Evolutionary conservation across 2,797 vertebrate genomes (phyloP).

Genomic region (Eutrigla gurnardus): DNA sequence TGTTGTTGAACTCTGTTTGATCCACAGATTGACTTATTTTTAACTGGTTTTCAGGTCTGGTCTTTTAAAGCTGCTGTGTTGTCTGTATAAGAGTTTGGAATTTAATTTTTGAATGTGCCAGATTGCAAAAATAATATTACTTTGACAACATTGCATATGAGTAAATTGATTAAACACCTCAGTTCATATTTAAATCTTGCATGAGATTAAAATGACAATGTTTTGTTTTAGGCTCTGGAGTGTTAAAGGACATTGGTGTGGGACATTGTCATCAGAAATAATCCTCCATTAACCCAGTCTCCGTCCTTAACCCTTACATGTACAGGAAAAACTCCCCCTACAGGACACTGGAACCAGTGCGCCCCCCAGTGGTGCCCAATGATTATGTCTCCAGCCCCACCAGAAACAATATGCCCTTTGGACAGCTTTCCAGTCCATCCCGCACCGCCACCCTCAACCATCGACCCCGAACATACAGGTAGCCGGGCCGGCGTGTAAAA

Average conservation of each 20-base stretch:
- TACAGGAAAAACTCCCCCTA: slow-evolving; percentile 96
- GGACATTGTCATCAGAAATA: not conserved
- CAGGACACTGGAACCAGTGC: slow-evolving; percentile 96
- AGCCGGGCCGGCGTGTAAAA: slow-evolving; percentile 62
- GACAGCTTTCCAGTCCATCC: slow-evolving; percentile 90
- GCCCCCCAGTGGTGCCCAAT: slow-evolving; percentile 96
- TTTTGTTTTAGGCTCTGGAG: not conserved
- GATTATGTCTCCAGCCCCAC: slow-evolving; percentile 96
- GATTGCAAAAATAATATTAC: too few species aligned
- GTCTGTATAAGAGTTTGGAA: not conserved
- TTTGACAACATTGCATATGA: not conserved
- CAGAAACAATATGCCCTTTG: slow-evolving; percentile 85
- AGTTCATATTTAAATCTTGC: not conserved
- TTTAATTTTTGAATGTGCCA: not conserved
- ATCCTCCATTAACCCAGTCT: slow-evolving; percentile 24
- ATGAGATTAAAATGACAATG: not conserved
- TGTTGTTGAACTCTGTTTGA: too few species aligned
- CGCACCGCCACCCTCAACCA: slow-evolving; percentile 95
- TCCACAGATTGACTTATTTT: too few species aligned
- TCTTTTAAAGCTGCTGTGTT: not conserved
- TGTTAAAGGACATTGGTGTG: slow-evolving; percentile 86
- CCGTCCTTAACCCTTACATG: slow-evolving; percentile 35
- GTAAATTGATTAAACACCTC: not conserved
- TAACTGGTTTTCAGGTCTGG: not conserved
- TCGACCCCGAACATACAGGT: slow-evolving; percentile 97